Base-by-base conservation (phyloP, 2,888 invertebrate genomes). In the Amblyjoppa proteus region DNA sequence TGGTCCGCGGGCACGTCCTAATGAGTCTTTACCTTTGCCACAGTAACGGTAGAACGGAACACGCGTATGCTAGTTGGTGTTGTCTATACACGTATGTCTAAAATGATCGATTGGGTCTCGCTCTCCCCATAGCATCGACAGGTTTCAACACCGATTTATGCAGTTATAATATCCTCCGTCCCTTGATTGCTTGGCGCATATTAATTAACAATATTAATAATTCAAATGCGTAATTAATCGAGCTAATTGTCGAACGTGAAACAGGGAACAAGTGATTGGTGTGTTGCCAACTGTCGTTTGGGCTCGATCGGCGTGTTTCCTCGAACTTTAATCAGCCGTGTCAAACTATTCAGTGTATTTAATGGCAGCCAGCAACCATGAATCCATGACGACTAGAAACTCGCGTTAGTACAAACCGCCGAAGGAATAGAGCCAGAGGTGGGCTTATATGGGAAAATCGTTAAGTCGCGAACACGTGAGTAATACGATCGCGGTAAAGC, bases 241-340 rank as follows among this genome's bases (percentile, higher is more conserved):
- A 41, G 41, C 11, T 11, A 41, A 41, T 41, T 2, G 41, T 41
- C 3, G 9, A 41, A 41, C 11, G 11, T 41, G 41, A 41, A 41
- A 41, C 11, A 11, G 11, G 3, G 41, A 11, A 38, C 73, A 66
- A 58, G 80, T 81, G 74, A 80, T 58, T 82, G 16, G 49, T 2
- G 25, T 25, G 49, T 16, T n/a, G 34, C 9, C 16, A 13, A 58
- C 2, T 31, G 61, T 51, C 6, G 53, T 41, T n/a, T 31, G 31
- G 49, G 20, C 3, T 61, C 31, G 34, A 61, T 61, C 16, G 25
- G 3, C 58, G 28, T 16, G 88, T 87, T 89, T 88, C 84, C 45
- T 83, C 61, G 84, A 90, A 91, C 89, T 91, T 89, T 89, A 90
- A 91, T 91, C 89, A 89, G 87, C 86, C 87, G 75, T 86, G 74